These are phyloP conservation scores for Dromius quadrimaculatus DNA, from an alignment of 2,888 invertebrate species.

Conservation along the genomic window DNA sequence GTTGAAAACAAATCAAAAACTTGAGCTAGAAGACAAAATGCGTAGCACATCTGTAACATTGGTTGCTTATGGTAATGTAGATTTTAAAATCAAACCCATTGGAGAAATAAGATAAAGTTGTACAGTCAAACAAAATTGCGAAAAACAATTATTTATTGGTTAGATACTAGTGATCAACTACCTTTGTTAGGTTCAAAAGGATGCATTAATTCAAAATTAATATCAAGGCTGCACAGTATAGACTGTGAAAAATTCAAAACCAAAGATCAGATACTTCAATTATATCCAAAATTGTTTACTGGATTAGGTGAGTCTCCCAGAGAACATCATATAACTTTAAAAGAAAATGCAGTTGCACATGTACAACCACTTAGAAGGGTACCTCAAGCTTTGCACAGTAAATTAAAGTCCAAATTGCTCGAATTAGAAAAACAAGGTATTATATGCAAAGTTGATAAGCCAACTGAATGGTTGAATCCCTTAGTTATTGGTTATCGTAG, in stretches of 20 bases:
- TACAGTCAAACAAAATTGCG: neutral
- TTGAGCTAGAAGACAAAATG: slow-evolving; percentile 18
- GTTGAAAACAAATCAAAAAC: neutral
- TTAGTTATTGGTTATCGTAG: slow-evolving; percentile 2
- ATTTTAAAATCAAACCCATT: neutral
- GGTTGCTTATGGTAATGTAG: slow-evolving; percentile 12
- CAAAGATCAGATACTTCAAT: neutral
- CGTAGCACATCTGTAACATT: neutral
- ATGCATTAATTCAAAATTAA: neutral
- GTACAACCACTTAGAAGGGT: slow-evolving; percentile 50
- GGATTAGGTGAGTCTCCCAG: slow-evolving; percentile 46
- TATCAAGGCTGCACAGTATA: neutral
- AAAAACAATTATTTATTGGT: neutral
- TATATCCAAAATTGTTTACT: slow-evolving; percentile 53
- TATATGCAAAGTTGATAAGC: neutral
- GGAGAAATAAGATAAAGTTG: neutral
- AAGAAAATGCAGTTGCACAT: slow-evolving; percentile 20
- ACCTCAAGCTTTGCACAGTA: slow-evolving; percentile 34
- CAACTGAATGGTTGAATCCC: slow-evolving; percentile 9
- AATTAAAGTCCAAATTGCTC: neutral
- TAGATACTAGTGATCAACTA: slow-evolving; percentile 6
- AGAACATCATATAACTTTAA: slow-evolving; percentile 5
- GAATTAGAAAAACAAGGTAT: neutral
- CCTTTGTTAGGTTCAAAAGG: neutral
- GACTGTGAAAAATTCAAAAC: neutral